Base-by-base conservation (phyloP, 2,888 invertebrate species). In the Notodonta dromedarius region DNA sequence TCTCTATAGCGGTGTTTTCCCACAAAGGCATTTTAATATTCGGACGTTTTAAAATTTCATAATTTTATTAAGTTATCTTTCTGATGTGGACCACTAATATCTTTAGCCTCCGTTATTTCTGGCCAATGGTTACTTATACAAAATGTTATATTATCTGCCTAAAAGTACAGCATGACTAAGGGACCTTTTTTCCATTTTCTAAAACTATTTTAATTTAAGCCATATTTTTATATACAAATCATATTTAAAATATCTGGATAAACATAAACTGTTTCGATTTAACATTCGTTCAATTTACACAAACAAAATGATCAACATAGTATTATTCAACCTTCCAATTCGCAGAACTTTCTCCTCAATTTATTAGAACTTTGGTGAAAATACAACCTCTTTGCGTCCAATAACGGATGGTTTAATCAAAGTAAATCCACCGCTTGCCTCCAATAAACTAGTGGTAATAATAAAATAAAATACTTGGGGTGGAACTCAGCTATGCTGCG, bases 361-460 rank as follows among this genome's bases (percentile, higher is more conserved):
- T 52, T 52, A 52, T 52, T 13, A 0, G 13, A 52, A 52, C 32
- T 52, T 52, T 35, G 5, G 5, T 52, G 13, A 52, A 52, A 12
- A 32, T 32, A 52, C 12, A 32, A 16, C 7, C 4, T 8, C 5
- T 13, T 62, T 39, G 14, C 32, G 51, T 24, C 24, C 13, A 60
- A 44, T 65, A 67, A 63, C 61, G 69, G 65, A 56, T 60, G 67
- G 58, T 65, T 70, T 68, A 76, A 75, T 76, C 69, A 66, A 71
- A 69, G 60, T 62, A 68, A 68, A 73, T 68, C 66, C 62, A 59
- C 66, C 51, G 61, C 67, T 67, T 59, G 63, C 70, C 62, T 63
- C 69, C 61, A 67, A 71, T 71, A 74, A 75, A 74, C 70, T 69
- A 72, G 70, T 64, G 62, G 61, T 69, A 72, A 73, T 66, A 65